phyloP scores from a whole-genome alignment of 2,113 vertebrate genomes.

The Thomomys bottae region DNA sequence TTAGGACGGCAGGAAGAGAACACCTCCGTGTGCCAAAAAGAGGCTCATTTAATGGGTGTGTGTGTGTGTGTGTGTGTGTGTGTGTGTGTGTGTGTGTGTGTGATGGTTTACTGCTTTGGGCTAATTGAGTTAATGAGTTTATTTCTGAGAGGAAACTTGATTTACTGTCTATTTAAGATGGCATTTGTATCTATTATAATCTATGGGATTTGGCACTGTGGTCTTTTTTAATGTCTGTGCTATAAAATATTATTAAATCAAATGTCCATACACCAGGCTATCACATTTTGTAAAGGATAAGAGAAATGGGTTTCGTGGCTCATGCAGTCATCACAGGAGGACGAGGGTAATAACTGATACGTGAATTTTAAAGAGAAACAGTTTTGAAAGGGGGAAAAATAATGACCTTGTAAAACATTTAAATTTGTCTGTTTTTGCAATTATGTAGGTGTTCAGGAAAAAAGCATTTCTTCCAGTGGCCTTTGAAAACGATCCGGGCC shows the following conservation, averaged over 20 bases:
- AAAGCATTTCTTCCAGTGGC: not conserved
- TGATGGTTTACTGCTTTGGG: not conserved
- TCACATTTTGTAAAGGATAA: not conserved
- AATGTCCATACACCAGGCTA: not conserved
- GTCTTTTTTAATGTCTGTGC: too few species aligned
- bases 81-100: not conserved
- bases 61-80: not conserved
- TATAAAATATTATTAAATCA: too few species aligned
- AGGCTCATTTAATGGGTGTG: not conserved
- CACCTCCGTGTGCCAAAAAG: slow-evolving; percentile 21
- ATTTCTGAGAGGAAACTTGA: slow-evolving; percentile 6
- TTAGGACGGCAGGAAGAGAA: slow-evolving; percentile 64
- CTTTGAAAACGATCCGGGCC: not conserved
- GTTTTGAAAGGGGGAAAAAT: not conserved
- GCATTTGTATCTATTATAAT: not conserved
- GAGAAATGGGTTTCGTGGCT: not conserved
- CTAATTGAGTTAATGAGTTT: slow-evolving; percentile 23
- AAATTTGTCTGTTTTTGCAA: not conserved
- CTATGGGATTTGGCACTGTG: too few species aligned
- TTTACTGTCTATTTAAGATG: slow-evolving; percentile 45
- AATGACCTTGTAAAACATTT: not conserved
- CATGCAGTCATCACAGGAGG: not conserved
- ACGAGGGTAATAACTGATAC: not conserved
- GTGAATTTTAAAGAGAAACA: not conserved
- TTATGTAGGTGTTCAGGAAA: not conserved